Evolutionary conservation across 2,888 invertebrate genomes (phyloP).

Genomic region (Hartigia nigra): DNA sequence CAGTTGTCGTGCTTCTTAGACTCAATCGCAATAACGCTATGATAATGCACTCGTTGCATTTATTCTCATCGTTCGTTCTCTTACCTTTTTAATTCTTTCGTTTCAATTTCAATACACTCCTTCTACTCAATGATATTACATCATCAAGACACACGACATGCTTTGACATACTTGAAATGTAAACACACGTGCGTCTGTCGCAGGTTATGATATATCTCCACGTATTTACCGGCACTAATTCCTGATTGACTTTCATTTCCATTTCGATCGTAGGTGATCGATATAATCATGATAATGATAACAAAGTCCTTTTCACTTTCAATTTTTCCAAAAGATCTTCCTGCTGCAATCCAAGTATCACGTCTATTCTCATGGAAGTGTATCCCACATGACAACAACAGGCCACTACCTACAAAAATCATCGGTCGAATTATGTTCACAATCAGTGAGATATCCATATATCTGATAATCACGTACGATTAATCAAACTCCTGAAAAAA

Average conservation of each 20-base stretch:
- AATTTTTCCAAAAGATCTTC: not conserved
- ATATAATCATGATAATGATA: not conserved
- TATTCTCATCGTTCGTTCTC: not conserved
- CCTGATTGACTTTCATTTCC: not conserved
- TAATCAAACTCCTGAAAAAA: not conserved
- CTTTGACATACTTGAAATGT: not conserved
- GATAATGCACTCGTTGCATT: not conserved
- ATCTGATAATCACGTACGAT: not conserved
- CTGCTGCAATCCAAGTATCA: not conserved
- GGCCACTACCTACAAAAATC: not conserved
- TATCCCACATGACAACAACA: not conserved
- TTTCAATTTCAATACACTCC: not conserved
- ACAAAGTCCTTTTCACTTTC: not conserved
- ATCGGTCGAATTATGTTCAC: not conserved
- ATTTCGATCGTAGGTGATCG: not conserved
- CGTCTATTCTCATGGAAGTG: not conserved
- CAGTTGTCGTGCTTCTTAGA: not conserved
- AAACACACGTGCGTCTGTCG: not conserved
- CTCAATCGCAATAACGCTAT: not conserved
- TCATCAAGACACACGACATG: not conserved
- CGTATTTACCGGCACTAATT: not conserved
- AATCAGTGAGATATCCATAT: not conserved
- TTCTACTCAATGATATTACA: not conserved
- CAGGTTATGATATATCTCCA: not conserved
- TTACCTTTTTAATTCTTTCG: not conserved